phyloP scores from a whole-genome alignment of 2,797 vertebrate species.

The Galaxias olidus region DNA sequence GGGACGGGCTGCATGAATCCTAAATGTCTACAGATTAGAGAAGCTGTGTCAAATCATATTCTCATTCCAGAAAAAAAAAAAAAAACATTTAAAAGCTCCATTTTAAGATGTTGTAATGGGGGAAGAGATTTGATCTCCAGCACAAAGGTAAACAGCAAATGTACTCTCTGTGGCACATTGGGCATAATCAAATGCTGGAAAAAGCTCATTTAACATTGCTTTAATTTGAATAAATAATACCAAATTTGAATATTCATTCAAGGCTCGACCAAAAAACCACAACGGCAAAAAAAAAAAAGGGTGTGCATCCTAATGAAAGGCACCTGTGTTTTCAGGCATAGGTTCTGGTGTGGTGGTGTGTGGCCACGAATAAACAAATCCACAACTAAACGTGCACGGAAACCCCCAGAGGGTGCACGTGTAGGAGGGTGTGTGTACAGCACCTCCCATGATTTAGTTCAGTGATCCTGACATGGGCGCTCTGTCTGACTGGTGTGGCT shows the following conservation, averaged over 20 bases:
- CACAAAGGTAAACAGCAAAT: slow-evolving; percentile 66
- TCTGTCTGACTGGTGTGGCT: slow-evolving; percentile 42
- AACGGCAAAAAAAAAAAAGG: slow-evolving; percentile 52
- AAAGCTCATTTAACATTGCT: slow-evolving; percentile 70
- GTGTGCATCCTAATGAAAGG: slow-evolving; percentile 56
- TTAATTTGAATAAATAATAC: slow-evolving; percentile 72
- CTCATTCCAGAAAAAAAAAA: slow-evolving; percentile 71
- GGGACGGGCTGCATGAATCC: slow-evolving; percentile 61
- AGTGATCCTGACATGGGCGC: slow-evolving; percentile 47
- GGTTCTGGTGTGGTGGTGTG: slow-evolving; percentile 20
- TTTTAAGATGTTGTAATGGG: slow-evolving; percentile 69
- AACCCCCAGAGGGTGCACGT: slow-evolving; percentile 26
- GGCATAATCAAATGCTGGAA: slow-evolving; percentile 61
- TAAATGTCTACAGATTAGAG: slow-evolving; percentile 74
- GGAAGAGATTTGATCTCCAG: slow-evolving; percentile 75
- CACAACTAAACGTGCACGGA: slow-evolving; percentile 40
- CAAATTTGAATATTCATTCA: slow-evolving; percentile 69
- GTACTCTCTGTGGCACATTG: slow-evolving; percentile 58
- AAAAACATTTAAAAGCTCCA: slow-evolving; percentile 70
- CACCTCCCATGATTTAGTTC: slow-evolving; percentile 19
- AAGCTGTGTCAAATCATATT: slow-evolving; percentile 73
- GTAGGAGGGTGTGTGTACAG: slow-evolving; percentile 12
- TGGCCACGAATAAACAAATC: not conserved
- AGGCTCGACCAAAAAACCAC: slow-evolving; percentile 50
- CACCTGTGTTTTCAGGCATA: slow-evolving; percentile 62